These are phyloP conservation scores for Adelosebastes latens DNA, from an alignment of 2,797 vertebrate genomes.

Conservation along the genomic window DNA sequence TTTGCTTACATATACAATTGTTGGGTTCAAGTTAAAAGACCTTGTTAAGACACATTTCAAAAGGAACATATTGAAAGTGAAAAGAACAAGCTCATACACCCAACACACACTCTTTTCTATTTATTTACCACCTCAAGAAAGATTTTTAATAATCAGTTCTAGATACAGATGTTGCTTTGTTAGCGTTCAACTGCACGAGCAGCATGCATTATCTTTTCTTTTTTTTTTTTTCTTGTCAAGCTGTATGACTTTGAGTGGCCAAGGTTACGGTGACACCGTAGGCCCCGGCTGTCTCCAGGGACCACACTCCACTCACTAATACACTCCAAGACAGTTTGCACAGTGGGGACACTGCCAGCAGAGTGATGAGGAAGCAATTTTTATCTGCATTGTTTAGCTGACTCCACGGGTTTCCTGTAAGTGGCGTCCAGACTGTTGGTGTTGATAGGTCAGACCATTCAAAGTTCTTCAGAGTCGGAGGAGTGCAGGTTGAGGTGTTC, in stretches of 20 bases:
- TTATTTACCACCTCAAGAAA: background rate
- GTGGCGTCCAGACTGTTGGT: slow-evolving; percentile 40
- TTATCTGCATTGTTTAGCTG: slow-evolving; percentile 70
- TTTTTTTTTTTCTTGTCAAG: slow-evolving; percentile 16
- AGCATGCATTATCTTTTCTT: slow-evolving; percentile 8
- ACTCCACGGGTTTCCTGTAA: slow-evolving; percentile 44
- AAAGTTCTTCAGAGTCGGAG: slow-evolving; percentile 29
- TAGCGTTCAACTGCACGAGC: background rate
- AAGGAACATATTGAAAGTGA: background rate
- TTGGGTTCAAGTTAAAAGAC: background rate
- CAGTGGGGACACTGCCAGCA: slow-evolving; percentile 60
- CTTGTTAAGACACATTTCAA: background rate
- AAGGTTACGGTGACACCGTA: slow-evolving; percentile 73
- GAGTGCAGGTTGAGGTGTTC: slow-evolving; percentile 10
- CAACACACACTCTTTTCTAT: background rate
- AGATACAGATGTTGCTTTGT: slow-evolving; percentile 27
- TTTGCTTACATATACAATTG: background rate
- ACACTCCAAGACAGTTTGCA: slow-evolving; percentile 65
- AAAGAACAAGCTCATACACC: background rate
- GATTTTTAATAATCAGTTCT: background rate
- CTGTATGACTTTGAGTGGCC: slow-evolving; percentile 62
- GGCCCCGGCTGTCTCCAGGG: slow-evolving; percentile 59
- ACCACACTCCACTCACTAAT: slow-evolving; percentile 59
- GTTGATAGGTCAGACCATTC: slow-evolving; percentile 46
- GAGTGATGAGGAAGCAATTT: slow-evolving; percentile 76